phyloP scores from a whole-genome alignment of 2,113 vertebrate genomes.

The Acrocephalus kingi region DNA sequence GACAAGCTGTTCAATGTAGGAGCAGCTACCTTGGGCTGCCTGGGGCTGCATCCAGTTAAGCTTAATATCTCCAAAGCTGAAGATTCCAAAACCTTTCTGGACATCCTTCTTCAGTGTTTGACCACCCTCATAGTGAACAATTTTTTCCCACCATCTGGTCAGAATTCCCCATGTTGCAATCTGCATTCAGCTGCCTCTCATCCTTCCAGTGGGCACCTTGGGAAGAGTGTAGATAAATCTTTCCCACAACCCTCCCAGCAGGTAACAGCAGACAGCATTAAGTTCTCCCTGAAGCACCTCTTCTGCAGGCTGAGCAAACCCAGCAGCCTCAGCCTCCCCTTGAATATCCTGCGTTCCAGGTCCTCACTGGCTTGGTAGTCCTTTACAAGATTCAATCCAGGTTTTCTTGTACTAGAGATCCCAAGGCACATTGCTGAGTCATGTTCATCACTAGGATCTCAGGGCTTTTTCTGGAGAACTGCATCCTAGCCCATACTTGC shows the following conservation, averaged over 20 bases:
- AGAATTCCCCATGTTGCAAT: background rate
- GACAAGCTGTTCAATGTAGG: background rate
- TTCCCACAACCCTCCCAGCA: background rate
- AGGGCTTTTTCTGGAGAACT: background rate
- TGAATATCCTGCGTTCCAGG: background rate
- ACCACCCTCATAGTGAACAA: accelerated
- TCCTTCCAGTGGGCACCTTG: accelerated
- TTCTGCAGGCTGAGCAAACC: background rate
- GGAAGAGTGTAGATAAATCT: background rate
- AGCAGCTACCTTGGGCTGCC: background rate
- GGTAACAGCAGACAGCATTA: background rate
- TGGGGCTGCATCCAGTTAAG: background rate
- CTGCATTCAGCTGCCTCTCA: background rate
- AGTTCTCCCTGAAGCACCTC: background rate
- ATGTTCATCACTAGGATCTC: background rate
- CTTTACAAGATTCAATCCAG: background rate
- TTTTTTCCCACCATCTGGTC: background rate
- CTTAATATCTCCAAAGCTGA: background rate
- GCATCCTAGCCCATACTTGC: background rate
- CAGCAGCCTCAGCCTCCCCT: background rate
- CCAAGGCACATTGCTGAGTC: background rate
- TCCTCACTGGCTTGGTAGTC: background rate
- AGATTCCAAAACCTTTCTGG: background rate
- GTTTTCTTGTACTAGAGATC: background rate
- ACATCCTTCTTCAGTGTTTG: background rate